phyloP scores from a whole-genome alignment of 2,113 vertebrate genomes.

The Channa argus region DNA sequence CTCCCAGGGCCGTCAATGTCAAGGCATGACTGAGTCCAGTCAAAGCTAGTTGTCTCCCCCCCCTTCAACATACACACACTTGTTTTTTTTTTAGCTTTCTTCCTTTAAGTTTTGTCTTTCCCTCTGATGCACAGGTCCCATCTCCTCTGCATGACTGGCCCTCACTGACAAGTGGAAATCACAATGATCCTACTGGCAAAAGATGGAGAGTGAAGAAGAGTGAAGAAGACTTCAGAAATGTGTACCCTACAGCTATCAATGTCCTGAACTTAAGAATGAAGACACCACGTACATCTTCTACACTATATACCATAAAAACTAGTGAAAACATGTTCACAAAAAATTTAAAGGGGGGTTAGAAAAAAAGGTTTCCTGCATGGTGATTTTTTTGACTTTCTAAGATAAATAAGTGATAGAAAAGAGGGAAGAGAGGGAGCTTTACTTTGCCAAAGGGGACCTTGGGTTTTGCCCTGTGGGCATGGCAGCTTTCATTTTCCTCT shows the following conservation, averaged over 20 bases:
- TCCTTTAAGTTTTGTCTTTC: slow-evolving; percentile 68
- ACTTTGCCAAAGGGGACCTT: slow-evolving; percentile 77
- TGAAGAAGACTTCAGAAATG: slow-evolving; percentile 76
- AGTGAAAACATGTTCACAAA: slow-evolving; percentile 47
- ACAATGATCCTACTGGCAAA: slow-evolving; percentile 74
- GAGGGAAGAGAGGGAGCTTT: slow-evolving; percentile 66
- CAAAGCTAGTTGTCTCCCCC: slow-evolving; percentile 60
- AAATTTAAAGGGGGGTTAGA: slow-evolving; percentile 37
- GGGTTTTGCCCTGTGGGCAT: slow-evolving; percentile 79
- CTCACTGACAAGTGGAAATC: slow-evolving; percentile 79
- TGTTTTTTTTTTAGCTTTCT: slow-evolving; percentile 36
- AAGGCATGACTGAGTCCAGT: slow-evolving; percentile 80
- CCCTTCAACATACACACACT: slow-evolving; percentile 34
- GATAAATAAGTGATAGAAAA: slow-evolving; percentile 78
- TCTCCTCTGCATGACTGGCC: slow-evolving; percentile 79
- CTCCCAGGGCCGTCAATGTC: slow-evolving; percentile 79
- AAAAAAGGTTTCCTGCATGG: slow-evolving; percentile 53
- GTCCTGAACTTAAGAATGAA: slow-evolving; percentile 74
- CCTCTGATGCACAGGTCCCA: slow-evolving; percentile 71
- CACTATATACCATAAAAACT: slow-evolving; percentile 57
- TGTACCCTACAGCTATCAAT: slow-evolving; percentile 78
- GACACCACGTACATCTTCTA: slow-evolving; percentile 61
- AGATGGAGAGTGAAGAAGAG: slow-evolving; percentile 72
- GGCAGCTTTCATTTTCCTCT: slow-evolving; percentile 80
- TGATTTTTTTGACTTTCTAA: slow-evolving; percentile 64